Conservation (phyloP, 2,888 invertebrate genomes). For the Troglohyphantes excavatus region DNA sequence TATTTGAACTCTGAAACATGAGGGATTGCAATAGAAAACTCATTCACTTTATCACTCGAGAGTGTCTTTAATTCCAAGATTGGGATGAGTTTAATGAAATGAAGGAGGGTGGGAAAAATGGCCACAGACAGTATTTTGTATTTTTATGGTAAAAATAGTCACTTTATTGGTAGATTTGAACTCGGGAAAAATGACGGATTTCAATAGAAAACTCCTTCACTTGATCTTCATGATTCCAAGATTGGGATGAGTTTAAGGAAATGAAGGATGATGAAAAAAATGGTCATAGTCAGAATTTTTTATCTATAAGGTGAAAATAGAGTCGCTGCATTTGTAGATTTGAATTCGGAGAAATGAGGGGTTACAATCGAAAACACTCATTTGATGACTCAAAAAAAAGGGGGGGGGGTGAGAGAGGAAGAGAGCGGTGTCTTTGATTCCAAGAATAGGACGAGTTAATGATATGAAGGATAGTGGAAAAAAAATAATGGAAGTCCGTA, state of each 20-base stretch:
- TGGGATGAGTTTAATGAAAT: background rate
- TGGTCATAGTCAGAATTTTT: no score
- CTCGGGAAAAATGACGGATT: no score
- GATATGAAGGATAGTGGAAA: background rate
- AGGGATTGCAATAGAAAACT: no score
- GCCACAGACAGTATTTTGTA: no score
- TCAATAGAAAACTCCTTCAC: no score
- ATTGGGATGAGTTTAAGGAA: background rate
- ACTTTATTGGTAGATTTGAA: no score
- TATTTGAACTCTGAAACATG: no score
- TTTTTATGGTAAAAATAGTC: no score
- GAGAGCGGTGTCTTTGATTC: no score
- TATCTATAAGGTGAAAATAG: constrained; percentile 62
- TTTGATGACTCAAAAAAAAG: background rate
- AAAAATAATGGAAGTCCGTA: constrained; percentile 6
- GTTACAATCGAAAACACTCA: background rate
- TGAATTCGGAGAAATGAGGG: constrained; percentile 1
- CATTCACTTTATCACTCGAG: no score
- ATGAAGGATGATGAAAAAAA: background rate
- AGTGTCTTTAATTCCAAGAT: background rate
- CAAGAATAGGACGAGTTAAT: background rate
- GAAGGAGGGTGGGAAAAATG: background rate
- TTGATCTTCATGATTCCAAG: no score
- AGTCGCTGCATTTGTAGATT: constrained; percentile 62
- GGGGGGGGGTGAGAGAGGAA: no score